These are phyloP conservation scores for Drosophila varians DNA, from an alignment of 1,140 invertebrate genomes.

Conservation along the genomic window DNA sequence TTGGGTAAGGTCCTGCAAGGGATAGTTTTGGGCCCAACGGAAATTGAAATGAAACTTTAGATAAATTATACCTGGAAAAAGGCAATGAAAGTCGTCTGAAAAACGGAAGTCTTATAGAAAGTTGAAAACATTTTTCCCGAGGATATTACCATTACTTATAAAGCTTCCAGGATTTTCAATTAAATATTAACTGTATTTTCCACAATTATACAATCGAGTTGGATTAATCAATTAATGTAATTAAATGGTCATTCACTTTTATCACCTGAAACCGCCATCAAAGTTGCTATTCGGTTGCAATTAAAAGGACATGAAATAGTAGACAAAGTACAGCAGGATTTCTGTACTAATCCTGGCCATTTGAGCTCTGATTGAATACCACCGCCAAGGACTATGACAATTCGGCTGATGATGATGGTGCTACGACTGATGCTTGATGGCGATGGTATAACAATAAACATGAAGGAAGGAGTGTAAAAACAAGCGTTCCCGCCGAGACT, in stretches of 20 bases:
- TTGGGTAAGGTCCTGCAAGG: conserved; percentile 13
- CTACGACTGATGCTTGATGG: conserved; percentile 52
- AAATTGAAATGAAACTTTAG: conserved; percentile 30
- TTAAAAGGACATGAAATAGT: conserved; percentile 55
- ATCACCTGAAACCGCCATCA: conserved; percentile 40
- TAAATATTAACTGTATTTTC: neutral
- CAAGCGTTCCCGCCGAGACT: conserved; percentile 54
- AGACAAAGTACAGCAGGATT: conserved; percentile 32
- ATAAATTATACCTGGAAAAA: conserved; percentile 32
- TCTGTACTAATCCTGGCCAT: conserved; percentile 53
- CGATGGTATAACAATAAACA: conserved; percentile 74
- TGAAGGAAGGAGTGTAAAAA: conserved; percentile 67
- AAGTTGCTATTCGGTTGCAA: conserved; percentile 42
- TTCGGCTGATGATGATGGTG: conserved; percentile 50
- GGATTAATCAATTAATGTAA: conserved; percentile 33
- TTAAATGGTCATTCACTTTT: conserved; percentile 7
- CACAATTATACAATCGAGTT: too few species aligned
- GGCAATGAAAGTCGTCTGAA: conserved; percentile 8
- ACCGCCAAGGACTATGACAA: conserved; percentile 49
- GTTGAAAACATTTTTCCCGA: neutral
- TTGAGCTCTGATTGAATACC: conserved; percentile 68
- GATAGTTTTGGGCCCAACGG: conserved; percentile 10
- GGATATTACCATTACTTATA: neutral
- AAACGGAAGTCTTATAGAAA: conserved; percentile 10
- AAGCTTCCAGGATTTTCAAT: neutral